These are phyloP conservation scores for Crenichthys baileyi DNA, from an alignment of 2,797 vertebrate species.

Conservation along the genomic window DNA sequence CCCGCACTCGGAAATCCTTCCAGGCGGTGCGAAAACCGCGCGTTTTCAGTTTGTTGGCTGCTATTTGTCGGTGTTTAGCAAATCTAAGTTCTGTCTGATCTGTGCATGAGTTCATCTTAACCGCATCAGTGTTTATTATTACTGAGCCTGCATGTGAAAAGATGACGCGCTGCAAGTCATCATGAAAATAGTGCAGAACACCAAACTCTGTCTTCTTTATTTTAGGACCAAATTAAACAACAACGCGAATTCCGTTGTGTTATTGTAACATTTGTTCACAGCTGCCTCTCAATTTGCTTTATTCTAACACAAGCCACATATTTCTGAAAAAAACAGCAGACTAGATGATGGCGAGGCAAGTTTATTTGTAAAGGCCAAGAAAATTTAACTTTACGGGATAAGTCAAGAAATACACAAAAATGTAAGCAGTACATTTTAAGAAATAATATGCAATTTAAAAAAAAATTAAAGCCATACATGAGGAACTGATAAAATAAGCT, in stretches of 20 bases:
- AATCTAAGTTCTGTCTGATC: slow-evolving; percentile 2
- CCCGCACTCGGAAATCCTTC: slow-evolving; percentile 20
- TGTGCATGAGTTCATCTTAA: background rate
- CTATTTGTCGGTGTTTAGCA: slow-evolving; percentile 26
- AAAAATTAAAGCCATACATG: too few relatives aligned
- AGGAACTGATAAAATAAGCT: background rate
- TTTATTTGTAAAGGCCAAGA: too few relatives aligned
- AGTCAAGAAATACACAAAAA: too few relatives aligned
- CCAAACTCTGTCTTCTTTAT: background rate
- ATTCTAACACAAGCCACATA: too few relatives aligned
- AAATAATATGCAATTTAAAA: background rate
- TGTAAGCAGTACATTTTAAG: background rate
- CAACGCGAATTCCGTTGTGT: background rate
- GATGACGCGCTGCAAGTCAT: background rate
- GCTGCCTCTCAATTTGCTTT: too few relatives aligned
- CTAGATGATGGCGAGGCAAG: too few relatives aligned
- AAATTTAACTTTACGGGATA: too few relatives aligned
- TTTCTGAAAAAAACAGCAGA: too few relatives aligned
- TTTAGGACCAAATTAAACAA: background rate
- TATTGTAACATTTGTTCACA: background rate
- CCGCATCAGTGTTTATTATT: background rate
- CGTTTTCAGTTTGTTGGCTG: slow-evolving; percentile 75
- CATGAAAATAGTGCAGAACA: background rate
- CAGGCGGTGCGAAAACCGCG: slow-evolving; percentile 69
- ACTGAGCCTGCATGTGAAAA: background rate